Base-by-base conservation (phyloP, 2,888 invertebrate species). In the Drosophila ezoana region DNA sequence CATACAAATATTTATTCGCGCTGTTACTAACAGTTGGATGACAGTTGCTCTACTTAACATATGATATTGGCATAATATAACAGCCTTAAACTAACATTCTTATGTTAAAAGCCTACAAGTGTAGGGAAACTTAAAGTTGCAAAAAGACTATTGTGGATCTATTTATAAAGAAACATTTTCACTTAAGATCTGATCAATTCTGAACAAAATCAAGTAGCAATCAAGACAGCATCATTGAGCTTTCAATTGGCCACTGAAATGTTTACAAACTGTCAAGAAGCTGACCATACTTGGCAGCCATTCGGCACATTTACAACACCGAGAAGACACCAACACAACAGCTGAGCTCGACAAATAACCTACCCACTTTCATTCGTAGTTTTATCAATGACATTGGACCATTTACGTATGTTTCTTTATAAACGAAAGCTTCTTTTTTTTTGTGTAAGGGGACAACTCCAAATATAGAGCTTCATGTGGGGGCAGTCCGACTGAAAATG, bases 221-320 rank as follows among this genome's bases (percentile, higher is more conserved):
- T 43, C 48, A 35, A 59, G 56, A 45, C 49, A 65, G 23, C 41
- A 61, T 65, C 58, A 8, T 56, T 72, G 49, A 59, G 58, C 54
- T 33, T 53, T 79, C 69, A 76, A 81, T 84, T 81, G 85, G 87
- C 87, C 66, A 83, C 69, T 64, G 68, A 83, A 74, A 65, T 77
- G 66, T 77, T 74, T 71, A 86, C 77, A 71, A 76, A 70, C 44
- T 51, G 65, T 79, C 63, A 76, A 84, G 76, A 72, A 68, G 45
- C 41, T 43, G 62, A 40, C 58, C 69, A 75, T 40, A 73, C 44
- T 64, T 75, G 69, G 60, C 62, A 63, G 43, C 20, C 28, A 28
- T 28, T 28, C 28, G 28, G 28, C 28, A 28, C 57, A 58, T 53
- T 3, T 16, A 33, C 41, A n/a, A 40, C 44, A 61, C 53, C 37